A percentile compares a stretch with the other conserved stretches of the same genome.
Conservation (phyloP, 2,113 vertebrate genomes). For the Hydrolagus affinis region DNA sequence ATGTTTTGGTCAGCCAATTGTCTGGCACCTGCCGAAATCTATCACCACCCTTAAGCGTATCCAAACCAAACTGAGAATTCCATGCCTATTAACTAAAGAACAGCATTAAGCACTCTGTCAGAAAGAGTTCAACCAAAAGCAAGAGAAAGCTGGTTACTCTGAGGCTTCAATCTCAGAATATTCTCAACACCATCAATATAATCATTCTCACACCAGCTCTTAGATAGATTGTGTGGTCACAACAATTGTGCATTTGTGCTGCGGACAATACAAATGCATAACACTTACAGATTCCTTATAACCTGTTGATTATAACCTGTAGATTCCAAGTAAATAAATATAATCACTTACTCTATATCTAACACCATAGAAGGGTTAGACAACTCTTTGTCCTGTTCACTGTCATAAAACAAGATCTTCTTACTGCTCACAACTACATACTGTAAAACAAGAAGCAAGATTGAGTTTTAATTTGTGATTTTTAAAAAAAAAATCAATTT, state of each 20-base stretch:
- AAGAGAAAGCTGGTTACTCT: too few species aligned
- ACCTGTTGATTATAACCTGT: neutral
- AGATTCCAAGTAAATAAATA: neutral
- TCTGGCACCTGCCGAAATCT: too few species aligned
- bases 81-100: too few species aligned
- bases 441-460: slow-evolving; percentile 53
- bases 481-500: neutral
- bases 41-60: too few species aligned
- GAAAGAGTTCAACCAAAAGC: too few species aligned
- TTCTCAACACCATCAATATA: too few species aligned
- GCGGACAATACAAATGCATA: neutral
- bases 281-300: neutral
- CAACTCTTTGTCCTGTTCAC: slow-evolving; percentile 88
- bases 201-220: neutral
- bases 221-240: neutral
- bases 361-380: slow-evolving; percentile 97
- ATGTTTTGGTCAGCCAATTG: too few species aligned
- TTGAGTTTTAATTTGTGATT: too few species aligned
- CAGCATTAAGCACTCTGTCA: too few species aligned
- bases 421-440: slow-evolving; percentile 98
- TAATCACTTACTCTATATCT: slow-evolving; percentile 87
- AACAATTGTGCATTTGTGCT: neutral
- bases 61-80: too few species aligned
- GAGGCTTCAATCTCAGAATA: too few species aligned
- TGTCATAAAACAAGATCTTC: slow-evolving; percentile 98